Evolutionary conservation across 2,113 vertebrate species (phyloP), one percentile per base, ranked within the genome.

Genomic region (Aspiorhynchus laticeps): DNA sequence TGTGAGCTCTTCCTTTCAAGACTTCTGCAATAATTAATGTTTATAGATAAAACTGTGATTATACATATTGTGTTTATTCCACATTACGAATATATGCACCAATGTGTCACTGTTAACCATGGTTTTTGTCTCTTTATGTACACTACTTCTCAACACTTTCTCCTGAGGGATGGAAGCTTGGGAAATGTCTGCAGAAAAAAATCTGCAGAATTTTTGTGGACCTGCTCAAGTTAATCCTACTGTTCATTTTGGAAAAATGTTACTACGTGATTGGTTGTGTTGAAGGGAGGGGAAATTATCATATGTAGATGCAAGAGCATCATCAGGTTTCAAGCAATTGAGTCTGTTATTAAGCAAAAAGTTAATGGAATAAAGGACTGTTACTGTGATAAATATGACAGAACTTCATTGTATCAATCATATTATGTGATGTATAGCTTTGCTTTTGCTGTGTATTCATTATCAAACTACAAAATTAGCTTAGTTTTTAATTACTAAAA

Each of bases 11-110:
- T 77, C 26, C 51, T 31, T 46, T 77, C 75, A 78, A 78, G 3
- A 33, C 31, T 31, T 80, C 92, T 87, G 93, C 93, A 94, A 95
- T 93, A 78, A 78, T 31, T 33, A 33, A 78, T 31, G 28, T 78
- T 56, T 33, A 33, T 33, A 77, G 43, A 77, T 17, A 6, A 53
- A 78, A 56, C 48, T 78, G 46, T 31, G 26, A 53, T 24, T 26
- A 79, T 41, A 21, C 75, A 73, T 67, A 7, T 7, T 75, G 24
- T 77, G 26, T 77, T 77, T 28, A 41, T 74, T 74, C 17, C 4
- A 43, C 21, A 75, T 56, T 75, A 31, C 1, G 15, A 14, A 3
- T 43, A 28, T 84, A 73, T 63, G 21, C 79, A 31, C 31, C 77
- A 43, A 19, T 75, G 15, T 85, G 51, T 19, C 53, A 61, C 78